Evolutionary conservation across 2,113 vertebrate genomes (phyloP), one percentile per base, ranked within the genome.

Genomic region (Rhabdomys dilectus): DNA sequence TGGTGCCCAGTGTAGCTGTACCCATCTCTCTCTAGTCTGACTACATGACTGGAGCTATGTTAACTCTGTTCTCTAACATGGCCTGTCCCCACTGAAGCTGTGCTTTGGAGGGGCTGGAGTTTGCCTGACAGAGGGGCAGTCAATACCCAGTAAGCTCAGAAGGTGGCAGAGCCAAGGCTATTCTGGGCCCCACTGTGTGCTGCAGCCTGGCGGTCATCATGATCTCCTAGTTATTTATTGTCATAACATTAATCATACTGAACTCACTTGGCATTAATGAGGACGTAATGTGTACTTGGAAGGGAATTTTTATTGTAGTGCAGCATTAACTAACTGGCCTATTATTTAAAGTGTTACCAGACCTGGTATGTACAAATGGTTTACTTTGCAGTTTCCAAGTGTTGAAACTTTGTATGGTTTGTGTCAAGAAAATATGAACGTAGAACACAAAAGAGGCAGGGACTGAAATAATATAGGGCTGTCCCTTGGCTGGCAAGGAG

Each of bases 291-390:
- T 98, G 98, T 98, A 98, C 98, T 98, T 98, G 98, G 98, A 98
- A 95, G 98, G 98, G 98, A 98, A 98, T 98, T 98, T 98, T 98
- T 98, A 98, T 98, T 98, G 98, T 98, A 98, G 98, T 98, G 98
- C 98, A 98, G 98, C 98, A 98, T 99, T 99, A 99, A 99, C 99
- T 99, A 99, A 98, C 98, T 97, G 98, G 97, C 97, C 97, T 98
- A 99, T 99, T 99, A 99, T 98, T 98, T 98, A 99, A 99, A 99
- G 98, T 99, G 98, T 99, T 99, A 98, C 99, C 99, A 99, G 99
- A 99, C 98, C 98, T 98, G 98, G 99, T 99, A 99, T 99, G 98
- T 98, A 98, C 98, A 98, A 98, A 98, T 98, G 98, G 98, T 99
- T 99, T 99, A 99, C 98, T 98, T 98, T 98, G 98, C 98, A 97